Conservation (phyloP, 2,797 vertebrate species). For the Characodon lateralis region DNA sequence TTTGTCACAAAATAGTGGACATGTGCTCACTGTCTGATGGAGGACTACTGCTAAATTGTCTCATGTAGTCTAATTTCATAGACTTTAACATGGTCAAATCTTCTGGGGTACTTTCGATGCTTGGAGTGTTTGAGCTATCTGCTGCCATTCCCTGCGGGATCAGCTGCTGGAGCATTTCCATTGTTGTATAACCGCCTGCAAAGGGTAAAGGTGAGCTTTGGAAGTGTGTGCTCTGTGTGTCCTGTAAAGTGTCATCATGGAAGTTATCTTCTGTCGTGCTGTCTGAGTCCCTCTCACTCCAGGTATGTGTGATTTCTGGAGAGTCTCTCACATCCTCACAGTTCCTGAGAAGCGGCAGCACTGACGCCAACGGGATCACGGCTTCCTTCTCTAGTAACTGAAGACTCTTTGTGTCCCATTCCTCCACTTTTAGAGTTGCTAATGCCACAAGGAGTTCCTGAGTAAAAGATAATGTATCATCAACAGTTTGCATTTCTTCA, state of each 20-base stretch:
- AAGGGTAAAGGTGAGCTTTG: conserved; percentile 36
- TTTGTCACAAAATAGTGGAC: conserved; percentile 11
- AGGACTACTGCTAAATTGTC: conserved; percentile 60
- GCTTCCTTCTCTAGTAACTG: conserved; percentile 68
- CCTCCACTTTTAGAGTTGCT: conserved; percentile 52
- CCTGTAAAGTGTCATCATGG: neutral
- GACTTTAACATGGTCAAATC: conserved; percentile 21
- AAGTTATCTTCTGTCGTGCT: neutral
- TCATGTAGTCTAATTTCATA: conserved; percentile 63
- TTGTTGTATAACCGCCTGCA: conserved; percentile 81
- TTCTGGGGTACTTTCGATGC: conserved; percentile 12
- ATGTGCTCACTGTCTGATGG: neutral
- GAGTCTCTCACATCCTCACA: conserved; percentile 8
- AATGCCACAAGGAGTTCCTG: conserved; percentile 68
- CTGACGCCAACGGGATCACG: neutral
- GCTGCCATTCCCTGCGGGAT: conserved; percentile 20
- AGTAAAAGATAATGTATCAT: conserved; percentile 2
- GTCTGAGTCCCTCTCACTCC: conserved; percentile 16
- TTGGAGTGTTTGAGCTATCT: neutral
- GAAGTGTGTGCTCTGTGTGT: neutral
- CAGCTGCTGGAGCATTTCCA: conserved; percentile 82
- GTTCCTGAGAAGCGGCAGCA: neutral
- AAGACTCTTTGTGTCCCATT: conserved; percentile 73
- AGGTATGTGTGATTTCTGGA: neutral
- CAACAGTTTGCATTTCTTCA: neutral